Conservation (phyloP, 2,888 invertebrate species). For the Erebia ligea region DNA sequence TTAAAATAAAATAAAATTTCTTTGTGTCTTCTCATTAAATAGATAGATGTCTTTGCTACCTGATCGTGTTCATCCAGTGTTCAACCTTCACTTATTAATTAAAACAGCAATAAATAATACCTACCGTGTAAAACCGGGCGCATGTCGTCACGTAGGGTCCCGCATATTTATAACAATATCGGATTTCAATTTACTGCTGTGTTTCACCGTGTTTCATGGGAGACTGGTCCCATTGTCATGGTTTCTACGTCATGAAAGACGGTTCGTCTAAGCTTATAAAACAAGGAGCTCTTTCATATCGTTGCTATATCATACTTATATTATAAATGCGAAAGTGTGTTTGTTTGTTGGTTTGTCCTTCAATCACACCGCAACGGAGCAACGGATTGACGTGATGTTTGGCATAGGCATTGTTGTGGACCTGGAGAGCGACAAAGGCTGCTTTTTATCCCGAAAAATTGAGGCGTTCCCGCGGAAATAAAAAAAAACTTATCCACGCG, state of each 20-base stretch:
- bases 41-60: slow-evolving; percentile 15
- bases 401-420: no score
- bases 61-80: slow-evolving; percentile 1
- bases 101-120: slow-evolving; percentile 54
- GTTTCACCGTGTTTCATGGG: slow-evolving; percentile 39
- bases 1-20: no score
- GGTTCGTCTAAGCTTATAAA: neutral
- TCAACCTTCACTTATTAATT: slow-evolving; percentile 38
- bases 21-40: neutral
- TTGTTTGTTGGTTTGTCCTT: no score
- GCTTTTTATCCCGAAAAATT: no score
- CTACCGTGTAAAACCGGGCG: slow-evolving; percentile 51
- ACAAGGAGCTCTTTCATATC: no score
- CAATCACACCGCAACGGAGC: no score
- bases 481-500: no score
- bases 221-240: slow-evolving; percentile 22
- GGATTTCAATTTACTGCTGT: slow-evolving; percentile 69
- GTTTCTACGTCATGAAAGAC: neutral
- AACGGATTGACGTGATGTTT: no score
- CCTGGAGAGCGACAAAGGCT: no score
- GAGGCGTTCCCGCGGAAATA: no score
- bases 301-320: no score
- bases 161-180: slow-evolving; percentile 74
- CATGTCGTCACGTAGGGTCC: slow-evolving; percentile 69
- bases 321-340: no score